These are phyloP conservation scores for Mustelus asterias DNA, from an alignment of 2,113 vertebrate species.

Conservation along the genomic window DNA sequence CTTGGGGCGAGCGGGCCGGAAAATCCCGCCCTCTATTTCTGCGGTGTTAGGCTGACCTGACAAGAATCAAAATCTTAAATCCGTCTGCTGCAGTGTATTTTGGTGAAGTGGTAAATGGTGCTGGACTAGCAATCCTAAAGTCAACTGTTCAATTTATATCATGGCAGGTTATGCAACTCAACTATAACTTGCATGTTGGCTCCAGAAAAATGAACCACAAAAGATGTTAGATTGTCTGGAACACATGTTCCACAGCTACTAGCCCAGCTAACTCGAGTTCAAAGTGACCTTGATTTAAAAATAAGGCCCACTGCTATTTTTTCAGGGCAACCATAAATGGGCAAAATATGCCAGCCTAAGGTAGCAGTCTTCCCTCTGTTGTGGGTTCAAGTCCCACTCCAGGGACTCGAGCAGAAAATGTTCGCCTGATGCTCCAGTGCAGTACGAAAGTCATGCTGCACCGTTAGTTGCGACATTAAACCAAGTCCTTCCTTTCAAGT, in stretches of 20 bases:
- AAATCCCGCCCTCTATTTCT: background rate
- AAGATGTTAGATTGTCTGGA: background rate
- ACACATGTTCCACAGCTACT: background rate
- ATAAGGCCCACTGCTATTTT: background rate
- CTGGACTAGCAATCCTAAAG: background rate
- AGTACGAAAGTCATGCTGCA: background rate
- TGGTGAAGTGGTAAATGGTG: background rate
- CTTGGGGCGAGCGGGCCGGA: no score
- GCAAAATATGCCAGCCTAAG: background rate
- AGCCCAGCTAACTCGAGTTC: background rate
- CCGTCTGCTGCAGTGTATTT: background rate
- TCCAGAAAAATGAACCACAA: background rate
- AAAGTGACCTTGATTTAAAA: background rate
- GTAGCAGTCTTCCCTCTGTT: background rate
- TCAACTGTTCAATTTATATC: background rate
- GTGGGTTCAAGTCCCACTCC: background rate
- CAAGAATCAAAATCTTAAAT: background rate
- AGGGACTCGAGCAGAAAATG: background rate
- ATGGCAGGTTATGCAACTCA: background rate
- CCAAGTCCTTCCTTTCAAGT: no score
- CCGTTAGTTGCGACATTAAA: background rate
- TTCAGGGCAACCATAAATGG: background rate
- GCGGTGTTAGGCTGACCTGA: background rate
- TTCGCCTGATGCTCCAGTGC: background rate
- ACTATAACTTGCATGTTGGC: background rate